Percentiles rank a stretch among this genome's conserved stretches.
These are phyloP conservation scores for Nannoperca obscura DNA, from an alignment of 2,797 vertebrate species.

Conservation along the genomic window DNA sequence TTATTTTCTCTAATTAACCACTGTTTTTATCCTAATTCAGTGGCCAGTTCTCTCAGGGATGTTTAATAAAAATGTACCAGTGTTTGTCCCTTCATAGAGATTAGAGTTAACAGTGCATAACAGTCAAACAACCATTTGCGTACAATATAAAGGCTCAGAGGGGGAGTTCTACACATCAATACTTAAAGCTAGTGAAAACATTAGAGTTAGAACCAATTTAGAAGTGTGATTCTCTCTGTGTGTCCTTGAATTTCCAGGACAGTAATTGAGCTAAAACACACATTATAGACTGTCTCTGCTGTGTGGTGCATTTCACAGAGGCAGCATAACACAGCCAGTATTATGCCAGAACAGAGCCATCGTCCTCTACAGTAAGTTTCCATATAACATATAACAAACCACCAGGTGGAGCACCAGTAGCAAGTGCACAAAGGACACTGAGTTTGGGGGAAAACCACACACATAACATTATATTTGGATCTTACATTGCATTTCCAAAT, in stretches of 20 bases:
- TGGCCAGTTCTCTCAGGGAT: constrained; percentile 12
- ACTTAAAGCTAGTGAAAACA: constrained; percentile 64
- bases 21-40: neutral
- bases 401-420: constrained; percentile 73
- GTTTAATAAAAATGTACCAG: constrained; percentile 12
- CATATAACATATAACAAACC: constrained; percentile 38
- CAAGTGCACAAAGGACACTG: constrained; percentile 22
- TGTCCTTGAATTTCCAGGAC: constrained; percentile 41
- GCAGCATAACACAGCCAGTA: constrained; percentile 27
- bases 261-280: constrained; percentile 40
- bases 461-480: neutral
- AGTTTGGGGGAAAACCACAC: neutral
- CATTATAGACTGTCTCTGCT: constrained; percentile 19
- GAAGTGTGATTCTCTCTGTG: constrained; percentile 25
- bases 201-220: constrained; percentile 46
- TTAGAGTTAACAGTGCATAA: constrained; percentile 36
- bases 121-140: constrained; percentile 51
- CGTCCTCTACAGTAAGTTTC: constrained; percentile 12
- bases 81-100: constrained; percentile 43
- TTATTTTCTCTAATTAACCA: constrained; percentile 18
- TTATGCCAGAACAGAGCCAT: constrained; percentile 19
- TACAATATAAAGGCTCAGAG: constrained; percentile 44
- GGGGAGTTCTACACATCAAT: constrained; percentile 18
- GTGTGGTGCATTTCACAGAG: constrained; percentile 30
- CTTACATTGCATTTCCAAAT: constrained; percentile 12